Base-by-base conservation (phyloP, 2,888 invertebrate genomes). In the Drosophila paramelanica region DNA sequence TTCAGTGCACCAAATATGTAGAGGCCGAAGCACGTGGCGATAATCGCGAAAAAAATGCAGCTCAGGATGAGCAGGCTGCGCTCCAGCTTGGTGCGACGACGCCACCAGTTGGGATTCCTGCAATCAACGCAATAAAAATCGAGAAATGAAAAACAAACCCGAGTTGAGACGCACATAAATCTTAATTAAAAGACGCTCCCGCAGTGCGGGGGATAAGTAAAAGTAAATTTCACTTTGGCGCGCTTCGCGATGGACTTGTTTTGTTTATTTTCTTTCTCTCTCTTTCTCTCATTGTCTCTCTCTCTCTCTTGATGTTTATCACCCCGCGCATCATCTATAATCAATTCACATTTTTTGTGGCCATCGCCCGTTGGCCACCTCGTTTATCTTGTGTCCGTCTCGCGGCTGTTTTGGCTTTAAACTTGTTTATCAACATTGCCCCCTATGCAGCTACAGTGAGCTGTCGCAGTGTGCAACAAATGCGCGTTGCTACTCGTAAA, bases 41-140 rank as follows among this genome's bases (percentile, higher is more conserved):
- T 94, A 77, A 95, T 93, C 61, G 95, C 93, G 79, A 95, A 92
- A 42, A 95, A 94, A 57, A 95, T 91, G 49, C 93, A 92, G 65
- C 94, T 93, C 11, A 94, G 90, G 58, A 95, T 90, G 66, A 95
- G 95, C 79, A 96, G 93, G 46, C 95, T 94, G 80, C 95, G 93
- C 92, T 96, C 96, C 93, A 96, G 93, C 74, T 95, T 94, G 42
- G 95, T 96, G 78, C 96, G 94, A 71, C 96, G 93, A 80, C 95
- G 95, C 96, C 96, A 96, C 96, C 96, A 96, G 93, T 95, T 95
- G 83, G 96, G 96, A 92, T 96, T 96, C 93, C 96, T 96, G 64
- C 33, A 56, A 59, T 11, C 23, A 67, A 27, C 47, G 10, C 31
- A 3, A 33, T 1, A 5, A 14, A 5, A n/a, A 23, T 17, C 5